phyloP scores from a whole-genome alignment of 2,888 invertebrate species.

The Linyphia triangularis region DNA sequence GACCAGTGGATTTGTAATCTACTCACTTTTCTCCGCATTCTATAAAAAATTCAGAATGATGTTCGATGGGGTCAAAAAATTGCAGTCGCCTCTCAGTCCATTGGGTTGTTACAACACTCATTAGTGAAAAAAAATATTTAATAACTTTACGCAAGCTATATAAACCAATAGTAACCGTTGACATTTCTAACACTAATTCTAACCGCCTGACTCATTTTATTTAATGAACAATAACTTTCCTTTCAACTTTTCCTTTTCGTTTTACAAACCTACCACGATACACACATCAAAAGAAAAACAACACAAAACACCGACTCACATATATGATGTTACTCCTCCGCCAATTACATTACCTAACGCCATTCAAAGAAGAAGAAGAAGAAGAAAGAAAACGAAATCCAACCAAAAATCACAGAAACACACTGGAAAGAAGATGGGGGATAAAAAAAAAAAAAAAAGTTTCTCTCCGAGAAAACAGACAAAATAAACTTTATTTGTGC shows the following conservation, averaged over 20 bases:
- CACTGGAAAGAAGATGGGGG: not conserved
- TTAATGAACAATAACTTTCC: not conserved
- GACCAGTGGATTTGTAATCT: too few species aligned
- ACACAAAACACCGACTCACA: not conserved
- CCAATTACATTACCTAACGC: constrained; percentile 25
- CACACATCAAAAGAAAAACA: not conserved
- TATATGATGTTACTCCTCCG: not conserved
- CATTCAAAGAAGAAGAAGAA: not conserved
- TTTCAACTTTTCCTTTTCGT: not conserved
- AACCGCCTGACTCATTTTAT: too few species aligned
- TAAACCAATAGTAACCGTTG: too few species aligned
- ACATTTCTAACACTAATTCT: too few species aligned
- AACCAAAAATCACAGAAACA: not conserved
- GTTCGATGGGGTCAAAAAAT: too few species aligned
- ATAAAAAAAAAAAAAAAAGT: not conserved
- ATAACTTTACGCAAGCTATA: too few species aligned
- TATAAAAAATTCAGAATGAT: too few species aligned
- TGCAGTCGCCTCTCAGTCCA: too few species aligned
- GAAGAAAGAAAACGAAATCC: not conserved
- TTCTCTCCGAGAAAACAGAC: not conserved
- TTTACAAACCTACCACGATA: not conserved
- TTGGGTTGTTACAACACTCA: too few species aligned
- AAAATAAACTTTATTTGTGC: constrained; percentile 20
- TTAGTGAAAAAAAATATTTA: too few species aligned
- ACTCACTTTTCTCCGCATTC: too few species aligned